Conservation (phyloP, 2,113 vertebrate species). For the Scomber japonicus region DNA sequence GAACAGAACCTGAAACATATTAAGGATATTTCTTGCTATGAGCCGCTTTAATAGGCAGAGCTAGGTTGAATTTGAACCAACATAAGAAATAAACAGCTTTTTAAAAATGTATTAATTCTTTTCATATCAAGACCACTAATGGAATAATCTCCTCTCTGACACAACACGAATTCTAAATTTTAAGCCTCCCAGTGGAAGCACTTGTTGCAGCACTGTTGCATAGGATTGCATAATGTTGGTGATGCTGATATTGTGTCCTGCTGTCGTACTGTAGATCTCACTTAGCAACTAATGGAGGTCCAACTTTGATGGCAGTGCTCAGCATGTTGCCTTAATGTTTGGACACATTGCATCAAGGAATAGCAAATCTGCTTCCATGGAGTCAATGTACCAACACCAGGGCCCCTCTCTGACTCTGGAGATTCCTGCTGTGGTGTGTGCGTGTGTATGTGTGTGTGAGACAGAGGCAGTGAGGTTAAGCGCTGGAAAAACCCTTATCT, state of each 20-base stretch:
- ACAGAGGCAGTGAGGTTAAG: slow-evolving; percentile 8
- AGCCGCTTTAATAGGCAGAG: too few relatives aligned
- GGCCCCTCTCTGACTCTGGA: background rate
- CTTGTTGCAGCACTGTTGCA: slow-evolving; percentile 37
- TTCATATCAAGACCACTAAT: background rate
- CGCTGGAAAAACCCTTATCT: background rate
- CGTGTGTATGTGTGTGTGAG: slow-evolving; percentile 2
- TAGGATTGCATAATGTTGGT: slow-evolving; percentile 38
- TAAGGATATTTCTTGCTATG: too few relatives aligned
- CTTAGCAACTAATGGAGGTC: background rate
- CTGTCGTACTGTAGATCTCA: slow-evolving; percentile 20
- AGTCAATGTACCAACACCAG: slow-evolving; percentile 38
- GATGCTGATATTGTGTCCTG: background rate
- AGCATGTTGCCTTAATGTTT: slow-evolving; percentile 33
- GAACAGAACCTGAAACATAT: background rate
- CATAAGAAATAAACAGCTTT: too few relatives aligned
- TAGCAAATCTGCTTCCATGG: slow-evolving; percentile 50
- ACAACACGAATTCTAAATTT: background rate
- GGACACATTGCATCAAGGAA: slow-evolving; percentile 28
- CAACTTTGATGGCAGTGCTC: slow-evolving; percentile 35
- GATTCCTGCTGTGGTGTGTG: slow-evolving; percentile 31
- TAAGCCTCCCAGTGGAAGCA: slow-evolving; percentile 14
- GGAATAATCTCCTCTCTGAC: background rate
- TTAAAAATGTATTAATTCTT: too few relatives aligned
- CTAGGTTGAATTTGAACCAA: too few relatives aligned